Conservation (phyloP, 2,113 vertebrate species). For the Xiphophorus maculatus region DNA sequence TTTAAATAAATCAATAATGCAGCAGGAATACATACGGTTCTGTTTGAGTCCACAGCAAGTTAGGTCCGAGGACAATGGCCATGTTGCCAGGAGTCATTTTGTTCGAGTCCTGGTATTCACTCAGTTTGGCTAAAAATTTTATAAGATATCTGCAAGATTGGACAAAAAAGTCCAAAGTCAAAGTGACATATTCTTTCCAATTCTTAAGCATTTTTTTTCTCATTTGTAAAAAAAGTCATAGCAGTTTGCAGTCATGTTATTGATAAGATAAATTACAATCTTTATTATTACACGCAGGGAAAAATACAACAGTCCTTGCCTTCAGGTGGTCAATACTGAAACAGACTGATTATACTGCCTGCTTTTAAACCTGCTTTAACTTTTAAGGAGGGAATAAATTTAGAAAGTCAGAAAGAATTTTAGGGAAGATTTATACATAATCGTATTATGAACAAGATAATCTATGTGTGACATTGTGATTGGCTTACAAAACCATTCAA, state of each 20-base stretch:
- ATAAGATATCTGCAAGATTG: slow-evolving; percentile 88
- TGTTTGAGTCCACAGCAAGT: slow-evolving; percentile 92
- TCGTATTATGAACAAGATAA: neutral
- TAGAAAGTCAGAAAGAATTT: neutral
- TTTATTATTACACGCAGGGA: too few species aligned
- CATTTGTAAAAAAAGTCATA: too few species aligned
- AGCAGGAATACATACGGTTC: slow-evolving; percentile 84
- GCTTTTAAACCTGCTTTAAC: neutral
- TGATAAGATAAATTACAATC: too few species aligned
- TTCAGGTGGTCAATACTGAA: neutral
- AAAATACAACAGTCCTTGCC: neutral
- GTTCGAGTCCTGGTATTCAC: slow-evolving; percentile 93
- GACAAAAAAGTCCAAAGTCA: neutral
- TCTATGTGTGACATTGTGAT: neutral
- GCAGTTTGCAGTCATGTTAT: too few species aligned
- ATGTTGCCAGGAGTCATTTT: slow-evolving; percentile 98
- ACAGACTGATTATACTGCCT: neutral
- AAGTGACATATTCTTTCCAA: neutral
- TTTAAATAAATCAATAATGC: neutral
- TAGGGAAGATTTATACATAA: neutral
- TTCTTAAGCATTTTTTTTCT: neutral
- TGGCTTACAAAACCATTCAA: neutral
- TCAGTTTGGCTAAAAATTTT: slow-evolving; percentile 95
- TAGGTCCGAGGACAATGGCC: slow-evolving; percentile 96
- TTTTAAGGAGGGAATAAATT: neutral